A percentile compares a stretch with the other conserved stretches of the same genome.
Conservation (phyloP, 2,113 vertebrate genomes). For the Noturus placidus region DNA sequence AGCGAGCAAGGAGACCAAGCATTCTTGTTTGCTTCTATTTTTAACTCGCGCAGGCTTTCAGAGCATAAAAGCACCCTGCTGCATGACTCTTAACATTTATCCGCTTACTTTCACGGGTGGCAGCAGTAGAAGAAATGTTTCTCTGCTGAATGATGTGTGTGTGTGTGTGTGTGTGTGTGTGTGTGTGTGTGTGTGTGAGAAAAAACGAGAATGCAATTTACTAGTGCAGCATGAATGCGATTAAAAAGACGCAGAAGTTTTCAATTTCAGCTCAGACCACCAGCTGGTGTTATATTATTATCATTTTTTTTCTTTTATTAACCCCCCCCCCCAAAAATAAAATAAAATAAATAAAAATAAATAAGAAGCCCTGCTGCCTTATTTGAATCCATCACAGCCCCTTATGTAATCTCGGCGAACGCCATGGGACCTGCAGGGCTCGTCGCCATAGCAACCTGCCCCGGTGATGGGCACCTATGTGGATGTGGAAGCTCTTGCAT, state of each 20-base stretch:
- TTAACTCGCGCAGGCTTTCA: conserved; percentile 18
- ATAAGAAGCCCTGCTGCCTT: conserved; percentile 33
- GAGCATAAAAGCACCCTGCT: conserved; percentile 9
- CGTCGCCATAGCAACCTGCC: conserved; percentile 77
- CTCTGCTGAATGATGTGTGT: background rate
- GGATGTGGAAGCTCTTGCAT: conserved; percentile 66
- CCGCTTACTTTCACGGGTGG: background rate
- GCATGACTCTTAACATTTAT: conserved; percentile 12
- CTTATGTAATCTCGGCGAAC: conserved; percentile 54
- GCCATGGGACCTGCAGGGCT: conserved; percentile 61
- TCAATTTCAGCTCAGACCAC: background rate
- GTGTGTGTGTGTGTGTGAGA: background rate
- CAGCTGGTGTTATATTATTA: background rate
- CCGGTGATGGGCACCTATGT: conserved; percentile 66
- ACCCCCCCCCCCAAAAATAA: background rate
- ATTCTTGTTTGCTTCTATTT: conserved; percentile 23
- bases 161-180: too few relatives aligned
- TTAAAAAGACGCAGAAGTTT: conserved; percentile 25
- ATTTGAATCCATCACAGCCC: conserved; percentile 52
- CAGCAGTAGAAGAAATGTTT: too few relatives aligned
- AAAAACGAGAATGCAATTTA: background rate
- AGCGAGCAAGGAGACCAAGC: conserved; percentile 15
- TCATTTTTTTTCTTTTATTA: background rate
- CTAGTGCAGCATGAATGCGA: background rate
- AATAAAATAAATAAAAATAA: conserved; percentile 2